These are phyloP conservation scores for Cichlasoma orientale DNA, from an alignment of 2,797 vertebrate species.

Conservation along the genomic window DNA sequence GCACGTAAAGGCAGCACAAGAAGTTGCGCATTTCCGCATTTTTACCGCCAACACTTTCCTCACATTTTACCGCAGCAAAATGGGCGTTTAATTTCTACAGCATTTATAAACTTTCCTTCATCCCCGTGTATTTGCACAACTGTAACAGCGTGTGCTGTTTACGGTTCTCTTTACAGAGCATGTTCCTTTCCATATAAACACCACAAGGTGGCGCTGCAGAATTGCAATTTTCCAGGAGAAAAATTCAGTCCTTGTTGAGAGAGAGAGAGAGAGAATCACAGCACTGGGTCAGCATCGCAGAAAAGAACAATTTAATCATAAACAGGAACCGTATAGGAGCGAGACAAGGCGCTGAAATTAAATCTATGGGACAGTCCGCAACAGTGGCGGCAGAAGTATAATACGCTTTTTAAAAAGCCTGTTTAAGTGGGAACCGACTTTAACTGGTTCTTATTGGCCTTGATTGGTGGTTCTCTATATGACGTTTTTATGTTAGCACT, in stretches of 20 bases:
- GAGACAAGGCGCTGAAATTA: not conserved
- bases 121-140: not conserved
- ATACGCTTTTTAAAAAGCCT: too few relatives aligned
- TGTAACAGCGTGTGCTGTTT: too few relatives aligned
- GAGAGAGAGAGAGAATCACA: not conserved
- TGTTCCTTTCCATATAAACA: rapidly evolving
- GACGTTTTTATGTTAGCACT: not conserved
- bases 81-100: rapidly evolving
- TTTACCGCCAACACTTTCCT: not conserved
- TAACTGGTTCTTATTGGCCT: not conserved
- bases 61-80: not conserved
- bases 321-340: not conserved
- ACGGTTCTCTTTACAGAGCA: rapidly evolving
- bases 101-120: not conserved
- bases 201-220: constrained; percentile 49
- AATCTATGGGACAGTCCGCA: not conserved
- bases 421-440: not conserved
- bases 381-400: not conserved
- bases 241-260: not conserved
- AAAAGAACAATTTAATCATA: rapidly evolving
- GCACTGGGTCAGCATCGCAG: not conserved
- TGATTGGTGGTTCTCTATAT: not conserved
- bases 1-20: not conserved
- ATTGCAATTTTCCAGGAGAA: not conserved
- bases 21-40: not conserved